phyloP scores from a whole-genome alignment of 2,113 vertebrate genomes.

The Tyto alba region DNA sequence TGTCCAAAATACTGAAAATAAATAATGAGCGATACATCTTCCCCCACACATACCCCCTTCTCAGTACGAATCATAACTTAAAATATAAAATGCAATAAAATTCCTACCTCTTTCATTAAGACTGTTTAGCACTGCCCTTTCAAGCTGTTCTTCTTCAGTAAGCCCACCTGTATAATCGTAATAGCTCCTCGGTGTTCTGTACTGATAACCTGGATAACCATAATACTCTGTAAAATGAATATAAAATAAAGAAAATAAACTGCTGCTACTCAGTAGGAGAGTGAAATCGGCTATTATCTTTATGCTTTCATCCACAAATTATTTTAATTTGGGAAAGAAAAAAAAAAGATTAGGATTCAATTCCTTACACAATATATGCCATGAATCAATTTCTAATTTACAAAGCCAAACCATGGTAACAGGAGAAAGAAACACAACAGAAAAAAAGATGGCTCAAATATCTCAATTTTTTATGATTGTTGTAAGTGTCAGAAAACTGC shows the following conservation, averaged over 20 bases:
- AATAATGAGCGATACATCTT: background rate
- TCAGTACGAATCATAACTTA: background rate
- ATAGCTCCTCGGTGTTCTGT: constrained; percentile 17
- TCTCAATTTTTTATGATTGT: background rate
- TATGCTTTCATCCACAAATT: background rate
- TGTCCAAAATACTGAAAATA: background rate
- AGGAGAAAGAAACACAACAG: background rate
- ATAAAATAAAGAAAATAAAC: background rate
- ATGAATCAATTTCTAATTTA: background rate
- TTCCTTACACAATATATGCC: background rate
- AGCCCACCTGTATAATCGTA: constrained; percentile 77
- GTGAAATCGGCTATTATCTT: background rate
- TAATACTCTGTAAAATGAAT: constrained; percentile 30
- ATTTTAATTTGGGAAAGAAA: background rate
- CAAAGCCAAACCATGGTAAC: background rate
- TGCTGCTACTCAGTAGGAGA: background rate
- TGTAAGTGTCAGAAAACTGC: background rate
- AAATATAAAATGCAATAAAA: background rate
- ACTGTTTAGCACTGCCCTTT: constrained; percentile 85
- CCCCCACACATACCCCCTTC: background rate
- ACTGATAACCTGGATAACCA: background rate
- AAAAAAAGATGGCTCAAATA: background rate
- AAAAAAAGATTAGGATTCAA: background rate
- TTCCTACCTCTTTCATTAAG: constrained; percentile 80
- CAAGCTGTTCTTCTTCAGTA: constrained; percentile 86